phyloP scores from a whole-genome alignment of 2,797 vertebrate species.

The Chromis chromis region DNA sequence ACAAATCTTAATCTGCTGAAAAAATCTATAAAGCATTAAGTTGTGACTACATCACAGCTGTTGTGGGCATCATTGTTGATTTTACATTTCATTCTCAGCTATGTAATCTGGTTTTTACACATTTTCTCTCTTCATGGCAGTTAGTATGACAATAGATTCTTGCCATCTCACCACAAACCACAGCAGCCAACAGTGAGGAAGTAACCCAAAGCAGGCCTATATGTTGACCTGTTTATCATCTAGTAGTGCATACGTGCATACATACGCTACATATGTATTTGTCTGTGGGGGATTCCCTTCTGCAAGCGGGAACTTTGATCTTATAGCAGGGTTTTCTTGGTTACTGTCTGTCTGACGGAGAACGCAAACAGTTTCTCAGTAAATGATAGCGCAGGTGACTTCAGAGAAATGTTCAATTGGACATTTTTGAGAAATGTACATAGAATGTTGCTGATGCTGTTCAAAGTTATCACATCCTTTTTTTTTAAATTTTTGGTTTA shows the following conservation, averaged over 20 bases:
- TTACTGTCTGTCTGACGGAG: constrained; percentile 53
- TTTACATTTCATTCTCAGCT: constrained; percentile 6
- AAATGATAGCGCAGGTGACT: constrained; percentile 45
- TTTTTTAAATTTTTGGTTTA: not conserved
- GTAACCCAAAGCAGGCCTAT: constrained; percentile 39
- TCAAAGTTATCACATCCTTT: not conserved
- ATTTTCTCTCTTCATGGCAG: constrained; percentile 38
- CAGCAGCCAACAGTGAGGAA: constrained; percentile 51
- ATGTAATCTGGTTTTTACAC: constrained; percentile 25
- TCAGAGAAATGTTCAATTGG: constrained; percentile 49
- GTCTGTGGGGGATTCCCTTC: constrained; percentile 57
- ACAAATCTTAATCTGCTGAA: no score
- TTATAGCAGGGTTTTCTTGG: constrained; percentile 39
- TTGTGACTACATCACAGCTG: not conserved
- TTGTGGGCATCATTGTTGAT: constrained; percentile 3
- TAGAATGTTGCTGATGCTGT: not conserved
- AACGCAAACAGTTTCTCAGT: constrained; percentile 56
- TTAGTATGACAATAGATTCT: constrained; percentile 45
- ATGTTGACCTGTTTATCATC: constrained; percentile 59
- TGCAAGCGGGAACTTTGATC: constrained; percentile 53
- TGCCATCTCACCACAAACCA: constrained; percentile 63
- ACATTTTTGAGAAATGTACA: constrained; percentile 15
- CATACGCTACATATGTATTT: constrained; percentile 25
- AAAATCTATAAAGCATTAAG: no score
- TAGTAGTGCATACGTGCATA: constrained; percentile 23